Conservation (phyloP, 2,888 invertebrate genomes). For the Ennomos quercinarius region DNA sequence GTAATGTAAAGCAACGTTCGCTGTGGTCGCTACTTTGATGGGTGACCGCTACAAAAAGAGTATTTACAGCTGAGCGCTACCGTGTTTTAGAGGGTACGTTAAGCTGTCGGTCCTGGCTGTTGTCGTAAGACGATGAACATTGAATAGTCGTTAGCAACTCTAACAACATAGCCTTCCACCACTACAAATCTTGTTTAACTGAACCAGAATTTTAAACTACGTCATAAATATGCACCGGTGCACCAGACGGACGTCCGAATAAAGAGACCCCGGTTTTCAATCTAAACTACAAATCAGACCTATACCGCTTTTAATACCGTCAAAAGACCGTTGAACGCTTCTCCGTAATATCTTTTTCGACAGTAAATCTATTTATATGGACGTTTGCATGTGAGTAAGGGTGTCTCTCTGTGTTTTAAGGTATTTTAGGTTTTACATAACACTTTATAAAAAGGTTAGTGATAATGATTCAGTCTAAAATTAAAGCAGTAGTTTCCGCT, state of each 20-base stretch:
- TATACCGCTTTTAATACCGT: constrained; percentile 40
- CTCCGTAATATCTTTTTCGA: constrained; percentile 9
- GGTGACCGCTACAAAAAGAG: too few relatives aligned
- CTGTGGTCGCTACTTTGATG: too few relatives aligned
- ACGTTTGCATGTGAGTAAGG: constrained; percentile 8
- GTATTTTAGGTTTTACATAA: too few relatives aligned
- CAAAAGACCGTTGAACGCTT: constrained; percentile 21
- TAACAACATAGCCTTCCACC: background rate
- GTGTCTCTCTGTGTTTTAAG: background rate
- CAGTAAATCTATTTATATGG: constrained; percentile 5
- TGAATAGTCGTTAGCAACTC: background rate
- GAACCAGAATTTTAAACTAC: constrained; percentile 22
- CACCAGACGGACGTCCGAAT: constrained; percentile 28
- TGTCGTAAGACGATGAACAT: too few relatives aligned
- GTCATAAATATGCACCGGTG: constrained; percentile 40
- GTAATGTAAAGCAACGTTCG: too few relatives aligned
- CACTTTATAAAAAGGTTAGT: too few relatives aligned
- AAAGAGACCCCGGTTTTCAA: constrained; percentile 27
- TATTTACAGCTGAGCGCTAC: too few relatives aligned
- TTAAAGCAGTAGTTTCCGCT: too few relatives aligned
- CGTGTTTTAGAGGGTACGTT: too few relatives aligned
- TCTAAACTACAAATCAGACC: constrained; percentile 39
- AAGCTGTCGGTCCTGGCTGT: too few relatives aligned
- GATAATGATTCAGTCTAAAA: too few relatives aligned
- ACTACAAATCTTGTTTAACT: constrained; percentile 5